phyloP scores from a whole-genome alignment of 2,113 vertebrate species.

The Antechinus stuartii region DNA sequence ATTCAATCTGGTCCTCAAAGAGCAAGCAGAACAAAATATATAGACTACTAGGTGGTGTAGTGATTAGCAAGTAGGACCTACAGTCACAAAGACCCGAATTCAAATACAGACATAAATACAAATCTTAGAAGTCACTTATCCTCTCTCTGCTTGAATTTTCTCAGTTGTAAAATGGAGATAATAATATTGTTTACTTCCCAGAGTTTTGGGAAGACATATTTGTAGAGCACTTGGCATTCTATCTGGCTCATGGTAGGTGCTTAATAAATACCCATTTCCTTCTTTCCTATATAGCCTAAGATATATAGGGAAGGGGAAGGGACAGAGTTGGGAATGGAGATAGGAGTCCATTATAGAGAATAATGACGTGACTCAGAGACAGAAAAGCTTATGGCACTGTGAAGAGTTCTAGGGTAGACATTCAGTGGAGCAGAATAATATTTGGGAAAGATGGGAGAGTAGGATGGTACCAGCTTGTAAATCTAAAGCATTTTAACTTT shows the following conservation, averaged over 20 bases:
- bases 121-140: not conserved
- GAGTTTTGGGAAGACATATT: not conserved
- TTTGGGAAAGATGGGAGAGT: not conserved
- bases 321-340: not conserved
- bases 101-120: not conserved
- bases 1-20: not conserved
- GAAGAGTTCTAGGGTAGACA: not conserved
- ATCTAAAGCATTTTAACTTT: not conserved
- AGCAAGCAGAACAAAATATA: not conserved
- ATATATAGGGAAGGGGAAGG: not conserved
- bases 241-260: too few relatives aligned
- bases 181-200: not conserved
- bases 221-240: not conserved
- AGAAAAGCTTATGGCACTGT: not conserved
- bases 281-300: not conserved
- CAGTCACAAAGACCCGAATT: not conserved
- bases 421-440: not conserved
- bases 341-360: not conserved
- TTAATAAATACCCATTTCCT: not conserved
- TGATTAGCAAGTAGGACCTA: not conserved
- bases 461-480: not conserved
- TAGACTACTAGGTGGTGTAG: not conserved
- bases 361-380: not conserved
- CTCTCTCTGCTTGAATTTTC: not conserved
- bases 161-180: not conserved